Percentiles rank a stretch among this genome's conserved stretches.
phyloP scores from a whole-genome alignment of 1,140 invertebrate species.

The Zaprionus ghesquierei region DNA sequence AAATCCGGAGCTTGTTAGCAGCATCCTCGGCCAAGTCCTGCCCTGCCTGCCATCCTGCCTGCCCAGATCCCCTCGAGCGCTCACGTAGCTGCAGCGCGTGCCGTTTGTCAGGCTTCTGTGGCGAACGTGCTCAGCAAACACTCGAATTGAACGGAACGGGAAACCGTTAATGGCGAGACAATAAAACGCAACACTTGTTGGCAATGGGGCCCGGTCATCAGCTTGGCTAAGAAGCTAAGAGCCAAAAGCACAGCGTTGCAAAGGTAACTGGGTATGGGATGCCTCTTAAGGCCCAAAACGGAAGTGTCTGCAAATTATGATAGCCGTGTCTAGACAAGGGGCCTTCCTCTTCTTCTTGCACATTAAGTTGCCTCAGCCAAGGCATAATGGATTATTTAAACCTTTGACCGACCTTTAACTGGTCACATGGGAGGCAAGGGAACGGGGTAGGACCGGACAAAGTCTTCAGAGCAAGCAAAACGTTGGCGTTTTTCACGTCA shows the following conservation, averaged over 20 bases:
- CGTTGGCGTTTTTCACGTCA: conserved; percentile 17
- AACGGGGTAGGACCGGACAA: too few species aligned
- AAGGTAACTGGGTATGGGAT: not conserved
- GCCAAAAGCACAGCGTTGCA: not conserved
- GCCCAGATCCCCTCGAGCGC: conserved; percentile 18
- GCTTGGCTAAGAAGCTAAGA: conserved; percentile 18
- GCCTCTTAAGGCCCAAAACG: conserved; percentile 5
- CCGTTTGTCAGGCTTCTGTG: conserved; percentile 8
- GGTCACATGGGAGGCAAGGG: not conserved
- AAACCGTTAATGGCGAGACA: conserved; percentile 64
- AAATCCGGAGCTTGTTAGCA: conserved; percentile 39
- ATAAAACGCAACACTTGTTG: conserved; percentile 77
- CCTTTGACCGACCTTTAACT: conserved; percentile 27
- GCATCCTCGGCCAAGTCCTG: not conserved
- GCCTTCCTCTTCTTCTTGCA: not conserved
- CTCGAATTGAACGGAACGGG: conserved; percentile 14
- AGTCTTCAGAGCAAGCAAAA: not conserved
- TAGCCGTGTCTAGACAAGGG: conserved; percentile 47
- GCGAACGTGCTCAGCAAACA: conserved; percentile 49
- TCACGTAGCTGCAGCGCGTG: conserved; percentile 58
- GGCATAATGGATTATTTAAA: conserved; percentile 6
- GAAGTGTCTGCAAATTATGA: conserved; percentile 64
- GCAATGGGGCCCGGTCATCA: conserved; percentile 31
- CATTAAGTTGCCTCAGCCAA: not conserved
- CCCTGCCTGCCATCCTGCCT: not conserved